Conservation (phyloP, 1,140 invertebrate genomes). For the Helicoverpa zea region DNA sequence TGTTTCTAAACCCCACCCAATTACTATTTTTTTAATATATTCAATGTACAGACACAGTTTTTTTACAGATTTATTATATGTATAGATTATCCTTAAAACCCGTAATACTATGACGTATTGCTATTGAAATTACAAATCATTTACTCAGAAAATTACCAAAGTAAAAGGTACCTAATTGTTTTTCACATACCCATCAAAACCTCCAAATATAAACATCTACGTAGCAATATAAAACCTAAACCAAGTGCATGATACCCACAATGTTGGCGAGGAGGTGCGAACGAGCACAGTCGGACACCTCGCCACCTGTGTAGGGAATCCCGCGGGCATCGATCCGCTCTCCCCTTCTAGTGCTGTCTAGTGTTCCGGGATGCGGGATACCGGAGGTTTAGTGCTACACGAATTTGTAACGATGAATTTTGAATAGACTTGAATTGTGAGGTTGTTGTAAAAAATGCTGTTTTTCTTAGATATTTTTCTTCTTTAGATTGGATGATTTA, state of each 20-base stretch:
- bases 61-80: too few relatives aligned
- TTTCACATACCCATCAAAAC: too few relatives aligned
- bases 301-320: conserved; percentile 55
- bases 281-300: conserved; percentile 51
- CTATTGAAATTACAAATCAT: too few relatives aligned
- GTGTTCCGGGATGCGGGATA: conserved; percentile 10
- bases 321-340: conserved; percentile 55
- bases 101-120: too few relatives aligned
- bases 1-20: too few relatives aligned
- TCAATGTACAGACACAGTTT: too few relatives aligned
- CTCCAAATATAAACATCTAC: not conserved
- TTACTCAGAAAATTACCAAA: too few relatives aligned
- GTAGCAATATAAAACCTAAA: not conserved
- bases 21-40: too few relatives aligned
- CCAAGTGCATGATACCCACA: not conserved
- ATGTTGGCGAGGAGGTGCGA: conserved; percentile 26
- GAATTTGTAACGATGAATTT: conserved; percentile 8
- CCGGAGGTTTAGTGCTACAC: conserved; percentile 12
- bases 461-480: too few relatives aligned
- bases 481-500: too few relatives aligned
- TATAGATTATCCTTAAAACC: too few relatives aligned
- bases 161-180: too few relatives aligned
- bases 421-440: not conserved
- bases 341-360: conserved; percentile 44
- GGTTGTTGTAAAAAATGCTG: not conserved